Base-by-base conservation (phyloP, 2,888 invertebrate species). In the Phortica magna region DNA sequence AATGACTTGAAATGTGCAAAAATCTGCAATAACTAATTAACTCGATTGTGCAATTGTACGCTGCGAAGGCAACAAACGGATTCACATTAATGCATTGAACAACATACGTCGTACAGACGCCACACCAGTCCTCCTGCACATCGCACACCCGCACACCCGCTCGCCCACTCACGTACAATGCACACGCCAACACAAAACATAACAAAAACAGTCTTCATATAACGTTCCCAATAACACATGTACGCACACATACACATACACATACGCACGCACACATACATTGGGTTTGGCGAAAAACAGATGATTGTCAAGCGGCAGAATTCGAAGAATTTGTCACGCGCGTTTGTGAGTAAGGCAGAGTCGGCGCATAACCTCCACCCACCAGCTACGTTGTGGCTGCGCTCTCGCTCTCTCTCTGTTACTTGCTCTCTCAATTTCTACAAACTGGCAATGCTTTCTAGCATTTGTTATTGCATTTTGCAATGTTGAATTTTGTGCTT, bases 261-360 rank as follows among this genome's bases (percentile, higher is more conserved):
- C 39, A 12, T 12, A 65, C 65, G 65, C 74, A 55, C 48, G 17
- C 41, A 61, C 41, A 57, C 39, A 41, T 19, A 71, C 75, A 64
- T 7, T 17, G 9, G n/a, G 80, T 82, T 83, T 83, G 88, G 87
- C 85, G 85, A 89, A 85, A 83, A 87, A 87, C 90, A 89, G 84
- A 86, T 89, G 89, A 87, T 84, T 80, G 74, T 76, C 77, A 31
- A 65, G 59, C 68, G 43, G 48, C 14, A 48, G 14, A 48, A 48
- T 12, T 9, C 48, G 14, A 48, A 14, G 48, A 48, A 48, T 48
- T 14, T 14, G 7, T 48, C 9, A 48, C 9, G 48, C 48, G 48
- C 7, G 14, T 9, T 48, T 14, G 14, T 48, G 3, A 31, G 31
- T 31, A 31, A 31, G 31, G 31, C 31, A 48, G 48, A 2, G 48